phyloP scores from a whole-genome alignment of 2,113 vertebrate species.

The Phalacrocorax pelagicus region DNA sequence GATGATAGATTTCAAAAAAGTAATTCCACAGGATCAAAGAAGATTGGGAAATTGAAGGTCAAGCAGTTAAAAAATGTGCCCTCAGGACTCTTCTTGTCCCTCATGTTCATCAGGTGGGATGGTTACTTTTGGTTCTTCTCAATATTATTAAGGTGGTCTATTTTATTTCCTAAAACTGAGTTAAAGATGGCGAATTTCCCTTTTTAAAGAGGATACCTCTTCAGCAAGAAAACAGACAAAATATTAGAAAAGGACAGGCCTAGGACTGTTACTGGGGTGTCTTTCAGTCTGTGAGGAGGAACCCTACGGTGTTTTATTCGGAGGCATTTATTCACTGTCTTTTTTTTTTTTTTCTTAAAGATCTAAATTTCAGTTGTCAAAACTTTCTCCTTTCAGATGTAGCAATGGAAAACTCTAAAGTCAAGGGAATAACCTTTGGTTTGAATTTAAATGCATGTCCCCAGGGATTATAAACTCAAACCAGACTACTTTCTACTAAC shows the following conservation, averaged over 20 bases:
- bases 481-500: background rate
- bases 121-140: background rate
- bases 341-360: constrained; percentile 29
- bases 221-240: background rate
- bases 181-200: background rate
- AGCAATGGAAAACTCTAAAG: constrained; percentile 5
- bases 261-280: background rate
- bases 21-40: background rate
- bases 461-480: background rate
- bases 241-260: background rate
- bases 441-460: constrained; percentile 24
- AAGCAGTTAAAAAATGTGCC: background rate
- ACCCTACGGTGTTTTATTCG: background rate
- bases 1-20: background rate
- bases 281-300: background rate
- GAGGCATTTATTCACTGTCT: constrained; percentile 22
- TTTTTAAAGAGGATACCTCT: background rate
- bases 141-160: background rate
- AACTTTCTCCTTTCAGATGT: constrained; percentile 14
- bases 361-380: constrained; percentile 44
- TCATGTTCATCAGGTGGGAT: background rate
- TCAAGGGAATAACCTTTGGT: background rate
- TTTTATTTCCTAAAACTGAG: constrained; percentile 16
- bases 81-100: background rate
- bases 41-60: background rate